These are phyloP conservation scores for Gastrophysa polygoni DNA, from an alignment of 2,888 invertebrate species.

Conservation along the genomic window DNA sequence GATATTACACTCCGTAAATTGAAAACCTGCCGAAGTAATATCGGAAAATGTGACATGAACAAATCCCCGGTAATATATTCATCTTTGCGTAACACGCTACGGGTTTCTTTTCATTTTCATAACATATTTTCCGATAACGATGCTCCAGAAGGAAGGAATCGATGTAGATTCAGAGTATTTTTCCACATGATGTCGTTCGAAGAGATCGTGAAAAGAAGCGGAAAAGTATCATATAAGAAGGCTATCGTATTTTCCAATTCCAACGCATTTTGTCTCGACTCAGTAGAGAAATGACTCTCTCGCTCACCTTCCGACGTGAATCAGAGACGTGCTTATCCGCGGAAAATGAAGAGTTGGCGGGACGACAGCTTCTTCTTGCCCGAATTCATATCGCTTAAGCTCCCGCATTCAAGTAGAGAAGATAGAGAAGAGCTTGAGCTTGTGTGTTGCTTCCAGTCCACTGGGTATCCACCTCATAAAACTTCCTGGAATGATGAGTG, in stretches of 20 bases:
- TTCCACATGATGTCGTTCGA: slow-evolving; percentile 21
- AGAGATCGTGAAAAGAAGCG: slow-evolving; percentile 16
- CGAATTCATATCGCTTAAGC: too few species aligned
- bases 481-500: too few species aligned
- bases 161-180: slow-evolving; percentile 13
- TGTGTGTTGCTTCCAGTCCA: too few species aligned
- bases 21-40: neutral
- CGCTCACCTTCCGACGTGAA: too few species aligned
- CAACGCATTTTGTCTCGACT: neutral
- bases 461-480: too few species aligned
- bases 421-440: too few species aligned
- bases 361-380: too few species aligned
- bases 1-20: neutral
- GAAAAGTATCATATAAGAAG: slow-evolving; percentile 9
- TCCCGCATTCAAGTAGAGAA: too few species aligned
- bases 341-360: too few species aligned
- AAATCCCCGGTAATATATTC: slow-evolving; percentile 15
- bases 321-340: too few species aligned
- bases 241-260: slow-evolving; percentile 9
- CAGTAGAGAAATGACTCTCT: neutral
- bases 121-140: neutral
- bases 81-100: slow-evolving; percentile 9
- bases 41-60: slow-evolving; percentile 11
- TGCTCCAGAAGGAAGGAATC: neutral
- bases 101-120: slow-evolving; percentile 9